Percentiles rank a stretch among this genome's conserved stretches.
These are phyloP conservation scores for Lucinisca nassula DNA, from an alignment of 2,888 invertebrate genomes.

Conservation along the genomic window DNA sequence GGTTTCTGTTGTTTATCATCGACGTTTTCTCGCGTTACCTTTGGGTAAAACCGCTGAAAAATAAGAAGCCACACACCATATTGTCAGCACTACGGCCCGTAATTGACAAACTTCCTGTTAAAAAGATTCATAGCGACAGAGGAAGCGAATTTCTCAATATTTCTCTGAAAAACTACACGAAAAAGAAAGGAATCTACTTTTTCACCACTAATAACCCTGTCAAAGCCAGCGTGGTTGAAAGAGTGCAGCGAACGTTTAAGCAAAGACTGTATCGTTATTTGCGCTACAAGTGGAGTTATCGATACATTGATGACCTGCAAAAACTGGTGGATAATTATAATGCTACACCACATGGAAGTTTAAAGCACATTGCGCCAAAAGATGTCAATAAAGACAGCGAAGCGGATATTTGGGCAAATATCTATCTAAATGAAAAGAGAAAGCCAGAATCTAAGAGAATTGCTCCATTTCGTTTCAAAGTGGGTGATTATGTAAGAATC, in stretches of 20 bases:
- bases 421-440: slow-evolving; percentile 24
- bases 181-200: slow-evolving; percentile 23
- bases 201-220: slow-evolving; percentile 39
- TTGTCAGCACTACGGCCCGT: background rate
- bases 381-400: slow-evolving; percentile 50
- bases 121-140: background rate
- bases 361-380: slow-evolving; percentile 53
- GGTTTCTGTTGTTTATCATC: slow-evolving; percentile 36
- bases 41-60: slow-evolving; percentile 28
- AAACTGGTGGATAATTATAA: slow-evolving; percentile 54
- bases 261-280: slow-evolving; percentile 14
- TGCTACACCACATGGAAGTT: slow-evolving; percentile 52
- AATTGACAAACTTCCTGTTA: background rate
- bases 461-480: slow-evolving; percentile 6
- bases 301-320: slow-evolving; percentile 54
- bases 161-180: slow-evolving; percentile 22
- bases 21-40: slow-evolving; percentile 35
- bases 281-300: slow-evolving; percentile 28
- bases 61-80: background rate
- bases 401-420: slow-evolving; percentile 50
- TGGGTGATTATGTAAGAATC: slow-evolving; percentile 19
- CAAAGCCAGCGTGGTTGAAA: slow-evolving; percentile 22
- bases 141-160: slow-evolving; percentile 37
- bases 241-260: slow-evolving; percentile 13
- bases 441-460: background rate